These are phyloP conservation scores for Tupiocoris notatus DNA, from an alignment of 2,888 invertebrate species.

Conservation along the genomic window DNA sequence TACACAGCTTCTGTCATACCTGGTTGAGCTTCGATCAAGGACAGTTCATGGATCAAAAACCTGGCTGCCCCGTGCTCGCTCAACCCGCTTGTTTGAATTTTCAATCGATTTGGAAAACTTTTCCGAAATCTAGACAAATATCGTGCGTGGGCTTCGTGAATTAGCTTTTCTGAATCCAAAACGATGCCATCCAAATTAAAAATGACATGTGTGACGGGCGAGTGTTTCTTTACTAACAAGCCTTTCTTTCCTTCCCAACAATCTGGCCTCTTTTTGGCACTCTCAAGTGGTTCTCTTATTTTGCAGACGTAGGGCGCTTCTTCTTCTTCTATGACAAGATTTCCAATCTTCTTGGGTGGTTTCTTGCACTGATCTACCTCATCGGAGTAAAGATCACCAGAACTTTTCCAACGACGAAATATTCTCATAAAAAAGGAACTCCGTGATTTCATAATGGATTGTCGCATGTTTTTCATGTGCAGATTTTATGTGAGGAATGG, in stretches of 20 bases:
- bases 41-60: conserved; percentile 15
- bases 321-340: conserved; percentile 11
- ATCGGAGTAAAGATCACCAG: conserved; percentile 1
- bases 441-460: background rate
- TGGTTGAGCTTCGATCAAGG: conserved; percentile 16
- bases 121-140: conserved; percentile 43
- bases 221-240: conserved; percentile 17
- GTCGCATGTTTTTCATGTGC: no score
- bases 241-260: conserved; percentile 34
- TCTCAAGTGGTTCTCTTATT: background rate
- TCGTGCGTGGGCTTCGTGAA: conserved; percentile 32
- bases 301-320: background rate
- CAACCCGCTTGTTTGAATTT: conserved; percentile 35
- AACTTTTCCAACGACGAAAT: background rate
- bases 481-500: no score
- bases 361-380: conserved; percentile 4
- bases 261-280: background rate
- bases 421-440: background rate
- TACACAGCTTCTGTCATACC: conserved; percentile 33
- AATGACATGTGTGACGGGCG: conserved; percentile 41
- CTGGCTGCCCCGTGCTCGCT: conserved; percentile 31
- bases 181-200: conserved; percentile 45
- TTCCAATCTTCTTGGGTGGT: conserved; percentile 24
- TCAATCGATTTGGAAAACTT: conserved; percentile 14
- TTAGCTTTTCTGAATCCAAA: conserved; percentile 29